Evolutionary conservation across 2,888 invertebrate genomes (phyloP).

Genomic region (Anaspis maculata): DNA sequence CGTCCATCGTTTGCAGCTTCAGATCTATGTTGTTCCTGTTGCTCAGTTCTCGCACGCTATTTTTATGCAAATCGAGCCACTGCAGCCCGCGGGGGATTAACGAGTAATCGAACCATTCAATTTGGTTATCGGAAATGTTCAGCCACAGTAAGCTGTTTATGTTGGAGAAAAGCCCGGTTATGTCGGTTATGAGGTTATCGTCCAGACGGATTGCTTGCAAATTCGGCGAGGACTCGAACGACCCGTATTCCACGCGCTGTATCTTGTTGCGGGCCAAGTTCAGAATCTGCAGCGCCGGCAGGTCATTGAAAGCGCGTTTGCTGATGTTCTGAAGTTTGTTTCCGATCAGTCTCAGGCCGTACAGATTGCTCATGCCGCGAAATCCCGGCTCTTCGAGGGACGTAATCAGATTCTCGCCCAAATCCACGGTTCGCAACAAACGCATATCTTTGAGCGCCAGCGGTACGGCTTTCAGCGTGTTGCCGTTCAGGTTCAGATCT

Average conservation of each 20-base stretch:
- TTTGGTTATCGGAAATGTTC: constrained; percentile 84
- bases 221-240: constrained; percentile 70
- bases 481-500: constrained; percentile 84
- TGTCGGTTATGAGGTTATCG: constrained; percentile 73
- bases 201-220: constrained; percentile 82
- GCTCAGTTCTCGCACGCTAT: constrained; percentile 70
- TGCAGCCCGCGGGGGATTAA: constrained; percentile 74
- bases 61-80: constrained; percentile 86
- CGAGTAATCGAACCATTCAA: constrained; percentile 83
- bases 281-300: constrained; percentile 75
- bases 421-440: constrained; percentile 76
- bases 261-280: constrained; percentile 84
- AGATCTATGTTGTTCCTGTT: constrained; percentile 64
- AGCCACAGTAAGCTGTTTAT: constrained; percentile 79
- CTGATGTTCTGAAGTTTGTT: constrained; percentile 79
- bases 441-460: constrained; percentile 77
- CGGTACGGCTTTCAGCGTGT: constrained; percentile 72
- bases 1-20: constrained; percentile 77
- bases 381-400: constrained; percentile 75
- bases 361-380: constrained; percentile 75
- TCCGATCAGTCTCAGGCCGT: constrained; percentile 80
- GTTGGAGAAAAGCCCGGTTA: constrained; percentile 76
- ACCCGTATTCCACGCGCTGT: constrained; percentile 65
- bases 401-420: constrained; percentile 84
- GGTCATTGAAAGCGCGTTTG: constrained; percentile 67